Evolutionary conservation across 2,113 vertebrate species (phyloP).

Genomic region (Triplophysa tibetana): DNA sequence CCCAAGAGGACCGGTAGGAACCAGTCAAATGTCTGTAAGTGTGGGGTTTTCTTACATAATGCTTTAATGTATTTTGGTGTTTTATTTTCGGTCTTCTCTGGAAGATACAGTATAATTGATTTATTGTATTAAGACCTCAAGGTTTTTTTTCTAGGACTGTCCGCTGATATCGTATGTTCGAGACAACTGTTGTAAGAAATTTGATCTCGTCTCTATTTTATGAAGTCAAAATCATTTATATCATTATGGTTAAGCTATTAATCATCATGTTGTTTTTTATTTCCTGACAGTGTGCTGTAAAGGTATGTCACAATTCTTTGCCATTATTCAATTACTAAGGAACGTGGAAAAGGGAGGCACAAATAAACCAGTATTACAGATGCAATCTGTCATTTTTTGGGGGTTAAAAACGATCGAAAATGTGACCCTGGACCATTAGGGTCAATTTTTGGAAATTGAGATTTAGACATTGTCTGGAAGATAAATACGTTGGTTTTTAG

Average conservation of each 20-base stretch:
- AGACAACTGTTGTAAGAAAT: conserved; percentile 83
- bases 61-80: too few relatives aligned
- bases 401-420: too few relatives aligned
- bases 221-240: background rate
- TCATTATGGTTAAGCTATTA: background rate
- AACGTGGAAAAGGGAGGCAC: background rate
- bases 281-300: conserved; percentile 47
- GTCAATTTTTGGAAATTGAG: too few relatives aligned
- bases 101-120: background rate
- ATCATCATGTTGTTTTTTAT: background rate
- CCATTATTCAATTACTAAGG: background rate
- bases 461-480: too few relatives aligned
- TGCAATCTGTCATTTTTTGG: too few relatives aligned
- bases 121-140: background rate
- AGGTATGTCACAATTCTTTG: conserved; percentile 35
- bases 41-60: background rate
- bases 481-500: too few relatives aligned
- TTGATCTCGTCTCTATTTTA: background rate
- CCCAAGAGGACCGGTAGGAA: conserved; percentile 72
- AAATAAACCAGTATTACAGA: background rate
- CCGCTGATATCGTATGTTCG: conserved; percentile 78
- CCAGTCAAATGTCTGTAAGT: conserved; percentile 73
- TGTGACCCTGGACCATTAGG: too few relatives aligned
- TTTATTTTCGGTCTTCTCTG: too few relatives aligned
- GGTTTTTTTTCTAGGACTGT: conserved; percentile 75